phyloP scores from a whole-genome alignment of 1,140 invertebrate species.

The Helicoverpa zea region DNA sequence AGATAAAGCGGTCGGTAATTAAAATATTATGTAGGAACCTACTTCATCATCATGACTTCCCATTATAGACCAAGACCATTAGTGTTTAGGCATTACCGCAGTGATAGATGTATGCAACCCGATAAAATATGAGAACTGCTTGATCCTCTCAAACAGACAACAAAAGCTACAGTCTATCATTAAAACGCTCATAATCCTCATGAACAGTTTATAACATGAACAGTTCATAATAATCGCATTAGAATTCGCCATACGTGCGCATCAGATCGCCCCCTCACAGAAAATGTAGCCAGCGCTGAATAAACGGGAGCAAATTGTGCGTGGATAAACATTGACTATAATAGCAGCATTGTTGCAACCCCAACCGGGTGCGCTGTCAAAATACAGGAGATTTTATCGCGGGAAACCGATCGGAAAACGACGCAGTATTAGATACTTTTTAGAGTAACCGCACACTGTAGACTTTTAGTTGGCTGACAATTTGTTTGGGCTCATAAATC shows the following conservation, averaged over 20 bases:
- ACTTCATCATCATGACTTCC: no score
- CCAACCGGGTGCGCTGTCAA: conserved; percentile 58
- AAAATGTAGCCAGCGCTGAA: conserved; percentile 73
- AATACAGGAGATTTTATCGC: conserved; percentile 59
- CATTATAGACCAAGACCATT: no score
- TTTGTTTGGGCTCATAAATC: no score
- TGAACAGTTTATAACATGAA: conserved; percentile 26
- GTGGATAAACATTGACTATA: conserved; percentile 85
- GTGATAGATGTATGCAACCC: background rate
- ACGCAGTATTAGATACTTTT: conserved; percentile 32
- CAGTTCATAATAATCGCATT: conserved; percentile 72
- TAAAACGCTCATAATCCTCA: conserved; percentile 33
- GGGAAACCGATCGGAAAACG: conserved; percentile 64
- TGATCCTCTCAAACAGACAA: background rate
- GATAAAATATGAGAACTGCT: background rate
- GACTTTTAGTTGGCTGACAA: no score
- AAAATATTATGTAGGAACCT: no score
- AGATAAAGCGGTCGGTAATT: no score
- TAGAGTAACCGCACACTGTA: no score
- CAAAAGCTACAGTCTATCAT: conserved; percentile 9
- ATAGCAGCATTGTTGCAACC: conserved; percentile 76
- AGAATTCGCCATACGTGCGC: conserved; percentile 59
- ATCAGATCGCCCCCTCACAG: conserved; percentile 47
- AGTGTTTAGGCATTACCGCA: no score
- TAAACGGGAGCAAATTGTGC: conserved; percentile 79